These are phyloP conservation scores for Dryocosmus kuriphilus DNA, from an alignment of 2,888 invertebrate species.

Conservation along the genomic window DNA sequence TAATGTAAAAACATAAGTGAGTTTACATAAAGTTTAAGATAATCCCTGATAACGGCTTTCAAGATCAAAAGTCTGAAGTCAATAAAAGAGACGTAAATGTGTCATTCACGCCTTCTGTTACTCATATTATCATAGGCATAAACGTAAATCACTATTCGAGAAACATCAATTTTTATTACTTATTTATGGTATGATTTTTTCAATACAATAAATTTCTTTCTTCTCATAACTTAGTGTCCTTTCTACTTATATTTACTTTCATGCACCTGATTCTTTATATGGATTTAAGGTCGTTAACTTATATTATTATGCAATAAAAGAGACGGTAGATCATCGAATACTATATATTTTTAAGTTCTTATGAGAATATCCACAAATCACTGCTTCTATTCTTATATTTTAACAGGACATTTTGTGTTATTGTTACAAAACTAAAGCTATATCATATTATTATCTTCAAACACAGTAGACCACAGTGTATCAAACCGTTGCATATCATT, in stretches of 20 bases:
- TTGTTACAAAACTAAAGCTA: constrained; percentile 4
- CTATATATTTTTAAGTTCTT: not conserved
- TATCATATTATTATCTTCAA: constrained; percentile 52
- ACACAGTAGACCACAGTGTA: no score
- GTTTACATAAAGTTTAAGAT: not conserved
- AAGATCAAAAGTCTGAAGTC: not conserved
- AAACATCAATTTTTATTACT: not conserved
- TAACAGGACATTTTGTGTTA: constrained; percentile 3
- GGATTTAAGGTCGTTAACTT: not conserved
- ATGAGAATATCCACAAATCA: not conserved
- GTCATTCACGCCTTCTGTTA: constrained; percentile 14
- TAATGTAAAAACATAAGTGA: not conserved
- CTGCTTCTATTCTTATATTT: not conserved
- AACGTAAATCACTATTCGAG: not conserved
- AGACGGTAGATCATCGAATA: not conserved
- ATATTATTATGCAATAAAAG: not conserved
- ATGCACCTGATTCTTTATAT: not conserved
- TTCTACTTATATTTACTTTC: not conserved
- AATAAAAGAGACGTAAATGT: not conserved
- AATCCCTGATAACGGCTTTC: not conserved
- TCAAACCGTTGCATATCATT: no score
- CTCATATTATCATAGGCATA: not conserved
- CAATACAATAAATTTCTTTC: not conserved
- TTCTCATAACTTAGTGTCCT: no score
- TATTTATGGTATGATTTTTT: not conserved